phyloP scores from a whole-genome alignment of 2,797 vertebrate genomes.

The Picus viridis region DNA sequence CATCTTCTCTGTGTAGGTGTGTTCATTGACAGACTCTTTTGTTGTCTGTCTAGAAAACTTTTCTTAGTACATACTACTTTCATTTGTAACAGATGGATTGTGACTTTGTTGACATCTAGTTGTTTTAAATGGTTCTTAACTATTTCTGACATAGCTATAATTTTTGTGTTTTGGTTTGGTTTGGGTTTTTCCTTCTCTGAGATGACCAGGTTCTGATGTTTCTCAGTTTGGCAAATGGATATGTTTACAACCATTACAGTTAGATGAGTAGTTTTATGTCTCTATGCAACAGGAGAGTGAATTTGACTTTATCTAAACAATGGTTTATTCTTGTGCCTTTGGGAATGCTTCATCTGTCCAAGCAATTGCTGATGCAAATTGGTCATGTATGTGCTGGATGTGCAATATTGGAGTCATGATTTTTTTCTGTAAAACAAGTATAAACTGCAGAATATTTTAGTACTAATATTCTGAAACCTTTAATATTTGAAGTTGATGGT shows the following conservation, averaged over 20 bases:
- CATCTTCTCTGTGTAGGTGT: neutral
- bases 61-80: neutral
- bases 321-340: neutral
- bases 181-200: neutral
- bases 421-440: neutral
- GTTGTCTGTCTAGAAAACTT: neutral
- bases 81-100: neutral
- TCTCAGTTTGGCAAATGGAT: neutral
- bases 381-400: neutral
- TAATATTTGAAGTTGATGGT: neutral
- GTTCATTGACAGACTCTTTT: neutral
- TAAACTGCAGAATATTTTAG: neutral
- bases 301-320: neutral
- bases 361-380: neutral
- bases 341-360: neutral
- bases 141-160: neutral
- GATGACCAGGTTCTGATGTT: neutral
- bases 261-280: neutral
- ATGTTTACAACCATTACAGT: neutral
- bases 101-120: neutral
- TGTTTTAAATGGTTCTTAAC: neutral
- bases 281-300: neutral
- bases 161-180: neutral
- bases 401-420: neutral
- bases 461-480: neutral